Evolutionary conservation across 2,797 vertebrate species (phyloP), one percentile per base, ranked within the genome.

Genomic region (Enteromius argenteus): DNA sequence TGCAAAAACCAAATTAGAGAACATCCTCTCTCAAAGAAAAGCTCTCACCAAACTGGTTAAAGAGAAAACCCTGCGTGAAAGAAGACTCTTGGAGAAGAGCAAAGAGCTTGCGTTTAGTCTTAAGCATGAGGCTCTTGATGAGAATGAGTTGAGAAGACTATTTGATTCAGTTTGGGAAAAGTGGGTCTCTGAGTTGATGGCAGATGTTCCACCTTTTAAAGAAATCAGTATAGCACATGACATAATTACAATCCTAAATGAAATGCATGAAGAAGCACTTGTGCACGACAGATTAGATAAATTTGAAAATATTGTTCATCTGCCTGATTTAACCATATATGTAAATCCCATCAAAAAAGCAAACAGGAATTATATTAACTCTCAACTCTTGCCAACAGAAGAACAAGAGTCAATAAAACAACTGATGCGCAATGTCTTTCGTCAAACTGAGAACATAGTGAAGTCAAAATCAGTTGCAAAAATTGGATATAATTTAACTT

Each of bases 141-240:
- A 32, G 14, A 64, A 64, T 64, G 27, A 64, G 27, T 17, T 64
- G 27, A 64, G 6, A 64, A 32, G 5, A 74, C 72, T 56, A 21
- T 87, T 90, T 84, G 51, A 88, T 30, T 56, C 10, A 5, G 21
- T 87, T 67, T 90, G 86, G 89, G 11, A 3, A 19, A 30, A 10
- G 23, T 88, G 86, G 89, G 87, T 88, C 35, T 58, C 27, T 32
- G 27, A 15, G 60, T 14, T 87, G 56, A 13, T 67, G 13, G 11
- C 23, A n/a, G 51, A 86, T 4, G 68, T 49, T 42, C 60, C 60
- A 32, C 60, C 60, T 32, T 17, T 64, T 64, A 64, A 64, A 64
- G 60, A 64, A 64, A 64, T 64, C 27, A 3, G 8, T 7, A 64
- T 64, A 32, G 14, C 0, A 64, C 2, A 32, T 32, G 60, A 64